These are phyloP conservation scores for Andrena haemorrhoa DNA, from an alignment of 2,888 invertebrate genomes.

Conservation along the genomic window DNA sequence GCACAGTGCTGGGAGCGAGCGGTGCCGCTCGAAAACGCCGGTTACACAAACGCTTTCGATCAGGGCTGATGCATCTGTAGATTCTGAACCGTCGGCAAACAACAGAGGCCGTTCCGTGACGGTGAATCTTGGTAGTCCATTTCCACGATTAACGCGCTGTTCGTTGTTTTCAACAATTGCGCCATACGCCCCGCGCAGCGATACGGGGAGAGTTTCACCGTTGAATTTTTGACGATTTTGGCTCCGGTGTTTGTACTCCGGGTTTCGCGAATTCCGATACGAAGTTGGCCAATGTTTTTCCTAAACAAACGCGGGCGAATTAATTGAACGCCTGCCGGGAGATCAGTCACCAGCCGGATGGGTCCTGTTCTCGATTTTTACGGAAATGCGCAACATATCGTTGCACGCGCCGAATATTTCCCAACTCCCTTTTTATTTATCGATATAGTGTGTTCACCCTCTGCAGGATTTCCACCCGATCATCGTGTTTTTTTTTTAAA, in stretches of 20 bases:
- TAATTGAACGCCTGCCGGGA: background rate
- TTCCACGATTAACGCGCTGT: background rate
- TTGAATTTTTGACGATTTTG: background rate
- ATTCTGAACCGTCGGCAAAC: background rate
- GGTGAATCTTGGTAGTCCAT: background rate
- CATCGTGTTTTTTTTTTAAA: background rate
- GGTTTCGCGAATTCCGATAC: background rate
- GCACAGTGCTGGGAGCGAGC: constrained; percentile 4
- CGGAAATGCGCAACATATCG: constrained; percentile 1
- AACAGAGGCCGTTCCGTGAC: background rate
- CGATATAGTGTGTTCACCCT: background rate
- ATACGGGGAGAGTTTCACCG: background rate
- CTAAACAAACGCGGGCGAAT: background rate
- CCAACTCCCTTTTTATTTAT: background rate
- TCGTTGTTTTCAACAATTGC: constrained; percentile 7
- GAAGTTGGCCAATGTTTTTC: constrained; percentile 1
- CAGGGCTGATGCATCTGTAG: constrained; percentile 1
- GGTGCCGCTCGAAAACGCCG: constrained; percentile 7
- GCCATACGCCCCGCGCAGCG: background rate
- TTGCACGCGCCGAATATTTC: background rate
- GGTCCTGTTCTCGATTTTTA: constrained; percentile 1
- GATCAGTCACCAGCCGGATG: background rate
- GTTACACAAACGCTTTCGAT: constrained; percentile 43
- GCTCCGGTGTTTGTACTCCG: background rate
- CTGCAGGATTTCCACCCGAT: background rate